Conservation (phyloP, 2,888 invertebrate species). For the Calameuta filiformis region DNA sequence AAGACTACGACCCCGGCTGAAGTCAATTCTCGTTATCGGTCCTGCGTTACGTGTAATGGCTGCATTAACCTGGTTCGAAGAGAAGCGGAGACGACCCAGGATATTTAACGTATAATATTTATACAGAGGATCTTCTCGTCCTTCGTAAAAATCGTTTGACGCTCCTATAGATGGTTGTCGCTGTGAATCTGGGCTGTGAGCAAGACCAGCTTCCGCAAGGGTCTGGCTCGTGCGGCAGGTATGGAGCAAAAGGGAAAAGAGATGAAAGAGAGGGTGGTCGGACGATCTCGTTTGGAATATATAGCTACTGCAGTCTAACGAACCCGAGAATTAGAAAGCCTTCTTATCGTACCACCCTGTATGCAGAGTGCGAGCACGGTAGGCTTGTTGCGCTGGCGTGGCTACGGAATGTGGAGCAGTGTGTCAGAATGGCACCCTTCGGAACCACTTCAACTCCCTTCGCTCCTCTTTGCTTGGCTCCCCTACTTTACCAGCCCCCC, state of each 20-base stretch:
- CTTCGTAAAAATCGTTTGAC: background rate
- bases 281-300: background rate
- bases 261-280: background rate
- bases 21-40: background rate
- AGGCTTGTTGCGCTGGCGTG: slow-evolving; percentile 29
- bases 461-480: slow-evolving; percentile 5
- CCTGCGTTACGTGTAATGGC: background rate
- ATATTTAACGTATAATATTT: background rate
- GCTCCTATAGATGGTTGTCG: no score
- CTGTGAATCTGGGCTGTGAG: background rate
- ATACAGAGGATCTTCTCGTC: background rate
- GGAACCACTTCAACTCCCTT: slow-evolving; percentile 34
- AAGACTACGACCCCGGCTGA: background rate
- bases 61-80: background rate
- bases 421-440: slow-evolving; percentile 55
- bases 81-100: background rate
- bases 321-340: background rate
- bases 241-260: background rate
- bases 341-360: background rate
- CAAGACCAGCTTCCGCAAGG: background rate
- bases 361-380: background rate
- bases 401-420: slow-evolving; percentile 58
- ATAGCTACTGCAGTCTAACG: background rate
- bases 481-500: slow-evolving; percentile 14
- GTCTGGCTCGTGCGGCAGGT: background rate